Percentiles rank a stretch among this genome's conserved stretches.
Evolutionary conservation across 2,797 vertebrate species (phyloP).

Genomic region (Hafferia zeledoni): DNA sequence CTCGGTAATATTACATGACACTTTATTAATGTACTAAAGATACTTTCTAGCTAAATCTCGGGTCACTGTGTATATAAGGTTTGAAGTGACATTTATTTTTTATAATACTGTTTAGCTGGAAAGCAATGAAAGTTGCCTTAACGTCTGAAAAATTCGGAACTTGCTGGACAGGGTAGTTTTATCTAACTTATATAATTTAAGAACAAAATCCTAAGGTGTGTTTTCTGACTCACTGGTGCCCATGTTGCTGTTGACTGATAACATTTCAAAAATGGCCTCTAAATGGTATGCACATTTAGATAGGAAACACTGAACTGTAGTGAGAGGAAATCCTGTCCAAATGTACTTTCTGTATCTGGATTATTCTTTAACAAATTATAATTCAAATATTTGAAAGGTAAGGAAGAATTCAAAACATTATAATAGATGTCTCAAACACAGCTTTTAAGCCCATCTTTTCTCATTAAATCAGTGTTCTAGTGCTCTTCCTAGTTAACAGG

Average conservation of each 20-base stretch:
- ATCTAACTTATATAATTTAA: slow-evolving; percentile 72
- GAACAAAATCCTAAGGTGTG: slow-evolving; percentile 51
- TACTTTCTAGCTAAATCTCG: slow-evolving; percentile 78
- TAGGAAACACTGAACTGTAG: slow-evolving; percentile 44
- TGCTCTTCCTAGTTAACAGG: slow-evolving; percentile 39
- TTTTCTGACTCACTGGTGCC: slow-evolving; percentile 72
- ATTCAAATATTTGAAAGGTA: slow-evolving; percentile 49
- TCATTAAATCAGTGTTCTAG: slow-evolving; percentile 34
- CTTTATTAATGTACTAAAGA: slow-evolving; percentile 83
- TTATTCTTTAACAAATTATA: slow-evolving; percentile 40
- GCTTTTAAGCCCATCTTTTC: slow-evolving; percentile 47
- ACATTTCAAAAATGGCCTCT: slow-evolving; percentile 64
- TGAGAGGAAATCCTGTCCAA: slow-evolving; percentile 69
- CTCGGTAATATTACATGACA: slow-evolving; percentile 77
- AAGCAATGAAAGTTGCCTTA: slow-evolving; percentile 86
- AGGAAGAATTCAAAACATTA: slow-evolving; percentile 42
- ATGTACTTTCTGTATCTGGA: slow-evolving; percentile 30
- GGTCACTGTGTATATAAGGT: slow-evolving; percentile 86
- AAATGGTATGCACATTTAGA: slow-evolving; percentile 61
- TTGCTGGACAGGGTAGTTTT: slow-evolving; percentile 82
- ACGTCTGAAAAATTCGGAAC: slow-evolving; percentile 83
- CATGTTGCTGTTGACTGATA: slow-evolving; percentile 64
- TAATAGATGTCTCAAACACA: slow-evolving; percentile 21
- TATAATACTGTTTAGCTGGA: slow-evolving; percentile 84
- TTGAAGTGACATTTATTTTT: slow-evolving; percentile 90